Evolutionary conservation across 2,888 invertebrate genomes (phyloP), one percentile per base, ranked within the genome.

Genomic region (Synergus gifuensis): DNA sequence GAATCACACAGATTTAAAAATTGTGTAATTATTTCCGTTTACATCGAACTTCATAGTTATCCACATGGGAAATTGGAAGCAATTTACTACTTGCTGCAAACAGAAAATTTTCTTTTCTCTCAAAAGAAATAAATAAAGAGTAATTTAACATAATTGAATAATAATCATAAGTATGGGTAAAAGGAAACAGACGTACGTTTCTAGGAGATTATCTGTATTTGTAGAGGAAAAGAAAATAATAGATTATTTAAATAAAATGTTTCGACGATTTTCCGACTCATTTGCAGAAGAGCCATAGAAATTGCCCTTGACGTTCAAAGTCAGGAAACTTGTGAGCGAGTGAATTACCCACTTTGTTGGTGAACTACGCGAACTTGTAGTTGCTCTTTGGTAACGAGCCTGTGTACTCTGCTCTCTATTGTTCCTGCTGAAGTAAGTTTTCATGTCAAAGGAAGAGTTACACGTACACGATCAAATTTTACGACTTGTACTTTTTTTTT

Each of bases 341-440:
- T 77, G 76, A 81, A 81, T 81, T 78, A 78, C 78, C 80, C 81
- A 79, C 76, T 81, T 83, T 62, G 78, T 63, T 77, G 77, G 73
- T 81, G 78, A 83, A 81, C 79, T 81, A 81, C 76, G 77, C 62
- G 78, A 81, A 81, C 80, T 83, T 73, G 54, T 73, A 73, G 73
- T 58, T 54, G 54, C 36, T 36, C 49, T 73, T 73, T 73, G 69
- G 49, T 73, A 73, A 73, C 69, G 69, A 73, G 69, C 58, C 73
- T 73, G 73, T 73, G 5, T 36, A 54, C 73, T 54, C 46, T 54
- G 54, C 54, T 73, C 54, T 40, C 73, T 49, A 73, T 73, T 73
- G 73, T 58, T 73, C 73, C 49, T 36, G 36, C 4, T 54, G 73
- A 73, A 49, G 73, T 73, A 73, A 73, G 49, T 73, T 73, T 54